phyloP scores from a whole-genome alignment of 2,113 vertebrate species.

The Anguilla rostrata region DNA sequence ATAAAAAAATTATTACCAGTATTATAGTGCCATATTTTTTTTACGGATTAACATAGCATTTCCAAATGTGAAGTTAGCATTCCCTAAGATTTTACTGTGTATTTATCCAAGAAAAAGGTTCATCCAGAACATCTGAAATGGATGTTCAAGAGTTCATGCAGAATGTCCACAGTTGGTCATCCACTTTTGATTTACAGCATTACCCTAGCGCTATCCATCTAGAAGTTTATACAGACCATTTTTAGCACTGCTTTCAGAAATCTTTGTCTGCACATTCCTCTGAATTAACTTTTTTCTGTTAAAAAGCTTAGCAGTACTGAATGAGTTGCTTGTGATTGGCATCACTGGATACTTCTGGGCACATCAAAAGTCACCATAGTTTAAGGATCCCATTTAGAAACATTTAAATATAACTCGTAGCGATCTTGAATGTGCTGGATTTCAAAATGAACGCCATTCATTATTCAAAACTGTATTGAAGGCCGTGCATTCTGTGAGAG shows the following conservation, averaged over 20 bases:
- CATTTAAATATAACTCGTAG: slow-evolving; percentile 25
- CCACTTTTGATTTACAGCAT: not conserved
- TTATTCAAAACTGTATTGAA: slow-evolving; percentile 31
- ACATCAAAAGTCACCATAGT: not conserved
- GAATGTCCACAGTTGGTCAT: not conserved
- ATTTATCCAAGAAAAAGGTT: slow-evolving; percentile 41
- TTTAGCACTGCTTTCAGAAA: not conserved
- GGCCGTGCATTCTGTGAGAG: slow-evolving; percentile 35
- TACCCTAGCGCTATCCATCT: not conserved
- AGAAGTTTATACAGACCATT: not conserved
- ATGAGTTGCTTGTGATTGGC: slow-evolving; percentile 35
- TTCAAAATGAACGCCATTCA: slow-evolving; percentile 24
- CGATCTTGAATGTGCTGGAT: slow-evolving; percentile 16
- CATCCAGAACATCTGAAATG: not conserved
- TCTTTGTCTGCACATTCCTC: slow-evolving; percentile 17
- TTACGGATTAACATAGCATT: slow-evolving; percentile 44
- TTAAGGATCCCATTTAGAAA: slow-evolving; percentile 23
- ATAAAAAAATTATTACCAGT: slow-evolving; percentile 29
- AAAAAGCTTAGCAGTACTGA: slow-evolving; percentile 31
- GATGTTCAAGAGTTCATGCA: not conserved
- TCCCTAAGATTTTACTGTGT: slow-evolving; percentile 42
- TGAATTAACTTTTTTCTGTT: slow-evolving; percentile 5
- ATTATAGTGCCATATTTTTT: slow-evolving; percentile 23
- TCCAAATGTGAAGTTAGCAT: slow-evolving; percentile 48
- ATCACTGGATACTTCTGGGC: slow-evolving; percentile 17